These are phyloP conservation scores for Adela reaumurella DNA, from an alignment of 2,888 invertebrate species.

Conservation along the genomic window DNA sequence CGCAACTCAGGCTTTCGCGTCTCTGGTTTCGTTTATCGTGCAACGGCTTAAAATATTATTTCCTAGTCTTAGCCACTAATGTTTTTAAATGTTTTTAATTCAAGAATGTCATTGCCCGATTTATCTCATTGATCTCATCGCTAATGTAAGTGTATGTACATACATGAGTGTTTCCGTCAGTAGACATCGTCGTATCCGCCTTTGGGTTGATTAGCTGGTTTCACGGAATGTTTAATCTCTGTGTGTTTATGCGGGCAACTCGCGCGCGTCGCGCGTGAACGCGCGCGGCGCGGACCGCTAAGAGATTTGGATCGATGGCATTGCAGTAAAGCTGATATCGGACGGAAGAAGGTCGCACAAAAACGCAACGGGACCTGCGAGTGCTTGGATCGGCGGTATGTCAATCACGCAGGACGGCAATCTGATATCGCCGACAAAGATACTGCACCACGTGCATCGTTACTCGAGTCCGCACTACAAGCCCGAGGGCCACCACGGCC, in stretches of 20 bases:
- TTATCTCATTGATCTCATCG: background rate
- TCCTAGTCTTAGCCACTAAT: background rate
- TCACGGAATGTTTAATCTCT: background rate
- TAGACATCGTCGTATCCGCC: background rate
- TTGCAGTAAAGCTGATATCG: conserved; percentile 56
- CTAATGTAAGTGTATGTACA: background rate
- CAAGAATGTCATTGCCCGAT: background rate
- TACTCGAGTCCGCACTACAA: conserved; percentile 52
- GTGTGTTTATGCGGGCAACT: background rate
- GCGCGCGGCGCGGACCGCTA: conserved; percentile 38
- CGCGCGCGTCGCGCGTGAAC: conserved; percentile 32
- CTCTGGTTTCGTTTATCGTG: background rate
- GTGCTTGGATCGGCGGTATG: conserved; percentile 53
- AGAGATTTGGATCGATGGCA: conserved; percentile 50
- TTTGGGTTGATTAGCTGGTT: background rate
- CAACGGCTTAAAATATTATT: background rate
- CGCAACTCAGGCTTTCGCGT: background rate
- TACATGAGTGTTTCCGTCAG: background rate
- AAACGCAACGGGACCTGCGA: conserved; percentile 34
- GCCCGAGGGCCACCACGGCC: conserved; percentile 47
- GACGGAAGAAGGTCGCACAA: conserved; percentile 44
- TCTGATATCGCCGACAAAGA: conserved; percentile 50
- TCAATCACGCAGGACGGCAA: conserved; percentile 51
- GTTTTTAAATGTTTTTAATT: background rate
- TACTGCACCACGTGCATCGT: conserved; percentile 49